Percentiles rank a stretch among this genome's conserved stretches.
Evolutionary conservation across 23 tunicate species (phyloP).

Genomic region (Trididemnum nubilum): DNA sequence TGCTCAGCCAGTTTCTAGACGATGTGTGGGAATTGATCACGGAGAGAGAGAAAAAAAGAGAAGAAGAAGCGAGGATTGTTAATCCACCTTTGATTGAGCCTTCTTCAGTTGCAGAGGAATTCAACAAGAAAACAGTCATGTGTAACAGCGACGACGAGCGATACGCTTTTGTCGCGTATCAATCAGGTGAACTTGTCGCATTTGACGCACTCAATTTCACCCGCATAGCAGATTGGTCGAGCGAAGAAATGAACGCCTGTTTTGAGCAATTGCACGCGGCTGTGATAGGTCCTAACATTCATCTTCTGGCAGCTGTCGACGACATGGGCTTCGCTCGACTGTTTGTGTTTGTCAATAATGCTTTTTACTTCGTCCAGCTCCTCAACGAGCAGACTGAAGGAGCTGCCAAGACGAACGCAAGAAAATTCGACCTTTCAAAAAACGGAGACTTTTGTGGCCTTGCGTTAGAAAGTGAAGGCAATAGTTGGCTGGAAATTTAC

Average conservation of each 20-base stretch:
- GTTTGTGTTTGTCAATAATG: constrained; percentile 43
- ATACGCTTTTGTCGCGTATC: constrained; percentile 49
- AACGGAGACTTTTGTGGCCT: constrained; percentile 69
- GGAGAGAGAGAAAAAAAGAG: constrained; percentile 37
- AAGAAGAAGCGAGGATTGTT: constrained; percentile 49
- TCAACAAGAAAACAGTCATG: constrained; percentile 25
- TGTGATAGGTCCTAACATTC: constrained; percentile 36
- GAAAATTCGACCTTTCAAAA: constrained; percentile 47
- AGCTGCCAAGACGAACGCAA: constrained; percentile 67
- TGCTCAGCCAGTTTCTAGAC: constrained; percentile 45
- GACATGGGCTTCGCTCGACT: constrained; percentile 89
- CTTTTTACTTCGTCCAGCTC: constrained; percentile 38
- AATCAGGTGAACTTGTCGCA: constrained; percentile 39
- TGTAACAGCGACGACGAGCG: constrained; percentile 37
- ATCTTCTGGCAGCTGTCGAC: constrained; percentile 61
- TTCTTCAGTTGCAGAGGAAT: constrained; percentile 38
- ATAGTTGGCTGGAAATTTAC: constrained; percentile 60
- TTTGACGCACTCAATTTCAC: constrained; percentile 42
- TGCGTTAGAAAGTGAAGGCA: constrained; percentile 48
- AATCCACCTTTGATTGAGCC: constrained; percentile 58
- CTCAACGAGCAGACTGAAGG: constrained; percentile 75
- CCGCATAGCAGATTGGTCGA: constrained; percentile 34
- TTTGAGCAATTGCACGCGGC: constrained; percentile 42
- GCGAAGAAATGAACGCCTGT: constrained; percentile 42
- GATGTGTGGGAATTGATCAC: constrained; percentile 73